These are phyloP conservation scores for Vimba vimba DNA, from an alignment of 2,113 vertebrate species.

Conservation along the genomic window DNA sequence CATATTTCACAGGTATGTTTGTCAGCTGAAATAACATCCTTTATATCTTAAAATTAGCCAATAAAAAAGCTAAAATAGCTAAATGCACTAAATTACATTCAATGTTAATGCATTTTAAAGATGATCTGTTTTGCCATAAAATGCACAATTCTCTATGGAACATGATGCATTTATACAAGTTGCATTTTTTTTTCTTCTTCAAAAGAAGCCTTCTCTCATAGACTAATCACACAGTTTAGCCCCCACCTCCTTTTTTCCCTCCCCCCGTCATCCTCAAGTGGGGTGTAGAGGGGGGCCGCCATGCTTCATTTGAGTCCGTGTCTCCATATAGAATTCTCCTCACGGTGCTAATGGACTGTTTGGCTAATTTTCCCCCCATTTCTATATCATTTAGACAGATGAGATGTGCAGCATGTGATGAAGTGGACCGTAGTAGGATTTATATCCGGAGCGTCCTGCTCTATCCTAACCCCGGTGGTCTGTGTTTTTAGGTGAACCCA, in stretches of 20 bases:
- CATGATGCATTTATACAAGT: conserved; percentile 1
- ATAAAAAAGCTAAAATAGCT: neutral
- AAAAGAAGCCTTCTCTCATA: neutral
- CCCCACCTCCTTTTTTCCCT: conserved; percentile 28
- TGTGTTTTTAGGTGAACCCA: conserved; percentile 57
- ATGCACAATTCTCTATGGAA: neutral
- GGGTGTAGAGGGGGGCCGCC: conserved; percentile 30
- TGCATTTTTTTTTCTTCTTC: neutral
- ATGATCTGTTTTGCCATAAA: neutral
- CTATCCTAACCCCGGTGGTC: conserved; percentile 54
- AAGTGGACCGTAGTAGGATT: conserved; percentile 5
- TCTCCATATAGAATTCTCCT: conserved; percentile 44
- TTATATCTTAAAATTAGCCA: neutral
- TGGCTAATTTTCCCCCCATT: conserved; percentile 34
- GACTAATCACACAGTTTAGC: conserved; percentile 42
- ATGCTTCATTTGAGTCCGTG: conserved; percentile 50
- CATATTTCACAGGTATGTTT: neutral
- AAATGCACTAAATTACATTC: neutral
- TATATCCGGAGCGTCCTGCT: conserved; percentile 49
- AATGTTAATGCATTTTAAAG: neutral
- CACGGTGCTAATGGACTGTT: conserved; percentile 43
- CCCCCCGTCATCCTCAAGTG: conserved; percentile 38
- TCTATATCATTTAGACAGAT: conserved; percentile 31
- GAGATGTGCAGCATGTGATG: neutral
- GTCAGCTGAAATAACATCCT: neutral